Base-by-base conservation (phyloP, 2,888 invertebrate genomes). In the Rapana venosa region DNA sequence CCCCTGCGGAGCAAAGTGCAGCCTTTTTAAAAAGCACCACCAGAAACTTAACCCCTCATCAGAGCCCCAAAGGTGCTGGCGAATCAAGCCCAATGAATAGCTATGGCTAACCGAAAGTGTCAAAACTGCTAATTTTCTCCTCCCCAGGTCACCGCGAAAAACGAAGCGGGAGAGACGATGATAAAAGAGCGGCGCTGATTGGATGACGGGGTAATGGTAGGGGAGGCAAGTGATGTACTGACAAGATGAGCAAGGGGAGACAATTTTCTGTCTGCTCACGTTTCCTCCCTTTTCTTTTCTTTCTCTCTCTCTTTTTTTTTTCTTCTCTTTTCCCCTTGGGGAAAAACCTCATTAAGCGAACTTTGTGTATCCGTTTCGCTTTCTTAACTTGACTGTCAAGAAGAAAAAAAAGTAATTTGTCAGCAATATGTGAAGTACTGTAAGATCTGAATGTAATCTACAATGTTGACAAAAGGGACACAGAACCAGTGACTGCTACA, bases 101-200 rank as follows among this genome's bases (percentile, higher is more conserved):
- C 36, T 83, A 83, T 83, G 81, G 81, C 47, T 83, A 26, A 30
- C 81, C n/a, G 26, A 36, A 83, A 83, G 81, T 83, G 81, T 83
- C 81, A 83, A 83, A 83, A 83, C 36, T 47, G 81, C 15, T 47
- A 47, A 83, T 83, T 83, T 81, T 83, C 81, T 32, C 35, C 79
- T 35, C 81, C 36, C 81, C 74, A 74, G 8, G 8, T 30, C n/a
- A 0, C 36, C 81, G 26, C 17, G 47, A 83, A 83, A 47, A 47
- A 83, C 81, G 47, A 26, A 83, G 47, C 81, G 6, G 17, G 36
- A 47, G 36, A 83, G 81, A 83, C 47, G 81, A 83, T 47, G 81
- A 83, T 83, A 83, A 83, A 47, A 83, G 81, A 83, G 81, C 81
- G 81, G 81, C 81, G 81, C 47, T 83, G 81, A 83, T 83, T 83